Percentiles rank a stretch among this genome's conserved stretches.
phyloP scores from a whole-genome alignment of 2,888 invertebrate genomes.

The Hydroisotoma schaefferi region DNA sequence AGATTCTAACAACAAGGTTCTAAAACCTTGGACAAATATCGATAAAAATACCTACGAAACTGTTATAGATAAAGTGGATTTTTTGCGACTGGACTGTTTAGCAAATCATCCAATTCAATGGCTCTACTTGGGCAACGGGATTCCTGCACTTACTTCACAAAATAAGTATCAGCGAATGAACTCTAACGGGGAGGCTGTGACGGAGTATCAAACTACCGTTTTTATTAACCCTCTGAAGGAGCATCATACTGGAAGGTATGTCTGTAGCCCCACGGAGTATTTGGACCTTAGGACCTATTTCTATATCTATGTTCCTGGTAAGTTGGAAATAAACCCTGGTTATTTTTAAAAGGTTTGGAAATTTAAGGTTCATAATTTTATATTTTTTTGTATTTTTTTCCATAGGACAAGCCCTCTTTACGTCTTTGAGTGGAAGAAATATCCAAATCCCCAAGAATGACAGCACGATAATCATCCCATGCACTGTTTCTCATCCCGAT shows the following conservation, averaged over 20 bases:
- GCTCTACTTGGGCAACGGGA: constrained; percentile 45
- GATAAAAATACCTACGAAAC: constrained; percentile 33
- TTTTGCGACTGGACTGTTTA: constrained; percentile 41
- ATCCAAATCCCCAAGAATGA: constrained; percentile 39
- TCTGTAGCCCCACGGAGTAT: constrained; percentile 36
- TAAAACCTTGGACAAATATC: constrained; percentile 31
- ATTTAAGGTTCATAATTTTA: not conserved
- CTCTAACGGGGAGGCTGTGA: constrained; percentile 14
- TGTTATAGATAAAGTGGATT: constrained; percentile 31
- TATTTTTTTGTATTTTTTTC: constrained; percentile 6
- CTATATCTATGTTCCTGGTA: constrained; percentile 46
- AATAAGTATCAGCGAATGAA: constrained; percentile 28
- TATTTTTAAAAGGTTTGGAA: not conserved
- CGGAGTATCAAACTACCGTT: constrained; percentile 31
- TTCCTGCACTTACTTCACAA: constrained; percentile 33
- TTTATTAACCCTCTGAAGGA: constrained; percentile 40
- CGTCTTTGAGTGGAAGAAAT: constrained; percentile 30
- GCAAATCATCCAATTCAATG: constrained; percentile 44
- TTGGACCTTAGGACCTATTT: constrained; percentile 30
- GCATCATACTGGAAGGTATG: constrained; percentile 45
- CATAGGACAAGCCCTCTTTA: constrained; percentile 39
- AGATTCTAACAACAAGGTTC: constrained; percentile 30
- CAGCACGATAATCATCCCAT: constrained; percentile 36
- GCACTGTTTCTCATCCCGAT: constrained; percentile 42
- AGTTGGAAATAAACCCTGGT: not conserved